Evolutionary conservation across 1,140 invertebrate genomes (phyloP).

Genomic region (Drosophila nigrodunni): DNA sequence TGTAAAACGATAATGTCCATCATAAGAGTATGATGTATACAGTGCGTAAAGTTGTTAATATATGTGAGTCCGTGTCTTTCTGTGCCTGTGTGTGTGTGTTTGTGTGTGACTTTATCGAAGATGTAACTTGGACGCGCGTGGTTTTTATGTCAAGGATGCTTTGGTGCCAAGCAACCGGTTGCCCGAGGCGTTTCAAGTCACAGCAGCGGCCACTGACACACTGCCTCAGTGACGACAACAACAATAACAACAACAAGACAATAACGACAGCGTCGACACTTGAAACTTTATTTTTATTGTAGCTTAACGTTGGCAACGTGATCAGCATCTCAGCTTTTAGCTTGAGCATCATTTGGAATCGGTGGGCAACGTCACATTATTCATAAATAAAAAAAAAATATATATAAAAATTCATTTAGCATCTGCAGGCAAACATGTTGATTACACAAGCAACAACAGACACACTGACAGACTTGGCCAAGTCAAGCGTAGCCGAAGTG

Average conservation of each 20-base stretch:
- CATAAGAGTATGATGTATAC: background rate
- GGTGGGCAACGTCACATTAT: constrained; percentile 66
- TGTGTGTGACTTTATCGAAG: constrained; percentile 53
- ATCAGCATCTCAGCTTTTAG: constrained; percentile 55
- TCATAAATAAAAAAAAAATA: constrained; percentile 60
- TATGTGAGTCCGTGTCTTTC: constrained; percentile 1
- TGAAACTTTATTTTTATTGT: constrained; percentile 79
- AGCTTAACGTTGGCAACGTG: constrained; percentile 69
- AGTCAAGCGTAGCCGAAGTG: constrained; percentile 2
- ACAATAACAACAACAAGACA: constrained; percentile 35
- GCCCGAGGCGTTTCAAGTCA: constrained; percentile 55
- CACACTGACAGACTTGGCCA: constrained; percentile 12
- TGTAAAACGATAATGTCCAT: background rate
- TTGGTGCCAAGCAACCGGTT: constrained; percentile 78
- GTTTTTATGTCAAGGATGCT: constrained; percentile 84
- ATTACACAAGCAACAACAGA: constrained; percentile 69
- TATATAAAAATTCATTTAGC: constrained; percentile 67
- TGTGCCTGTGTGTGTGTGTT: constrained; percentile 20
- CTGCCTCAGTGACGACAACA: constrained; percentile 65
- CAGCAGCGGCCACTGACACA: constrained; percentile 75
- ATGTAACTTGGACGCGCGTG: constrained; percentile 67
- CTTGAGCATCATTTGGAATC: background rate
- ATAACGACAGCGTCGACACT: constrained; percentile 56
- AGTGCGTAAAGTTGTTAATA: constrained; percentile 63
- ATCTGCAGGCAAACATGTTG: constrained; percentile 77